These are phyloP conservation scores for Pangasianodon hypophthalmus DNA, from an alignment of 2,113 vertebrate genomes.

Conservation along the genomic window DNA sequence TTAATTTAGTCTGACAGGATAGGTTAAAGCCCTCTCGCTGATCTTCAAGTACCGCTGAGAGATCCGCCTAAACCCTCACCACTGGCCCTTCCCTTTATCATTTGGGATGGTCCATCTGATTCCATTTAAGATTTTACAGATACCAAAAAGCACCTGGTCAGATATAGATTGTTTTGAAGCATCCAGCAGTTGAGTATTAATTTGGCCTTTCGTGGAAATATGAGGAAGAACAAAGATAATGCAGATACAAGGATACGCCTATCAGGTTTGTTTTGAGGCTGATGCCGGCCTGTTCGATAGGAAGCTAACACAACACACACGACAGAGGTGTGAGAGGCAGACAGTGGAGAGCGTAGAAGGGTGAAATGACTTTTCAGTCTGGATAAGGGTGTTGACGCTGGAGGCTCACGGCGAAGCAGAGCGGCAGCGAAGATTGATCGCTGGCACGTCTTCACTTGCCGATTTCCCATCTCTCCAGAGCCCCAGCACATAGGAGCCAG, in stretches of 20 bases:
- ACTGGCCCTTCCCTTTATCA: conserved; percentile 3
- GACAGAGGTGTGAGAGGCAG: conserved; percentile 41
- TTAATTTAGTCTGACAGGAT: conserved; percentile 76
- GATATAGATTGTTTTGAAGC: conserved; percentile 4
- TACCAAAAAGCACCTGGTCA: conserved; percentile 6
- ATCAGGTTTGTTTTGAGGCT: neutral
- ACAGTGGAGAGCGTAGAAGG: conserved; percentile 30
- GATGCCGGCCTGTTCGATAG: conserved; percentile 10
- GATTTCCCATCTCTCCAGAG: conserved; percentile 57
- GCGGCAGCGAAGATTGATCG: conserved; percentile 67
- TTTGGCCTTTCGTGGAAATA: neutral
- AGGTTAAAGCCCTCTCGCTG: conserved; percentile 72
- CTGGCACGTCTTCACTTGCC: conserved; percentile 60
- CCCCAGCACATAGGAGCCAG: conserved; percentile 44
- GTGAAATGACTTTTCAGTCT: conserved; percentile 41
- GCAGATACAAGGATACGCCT: conserved; percentile 10
- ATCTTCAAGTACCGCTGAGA: conserved; percentile 64
- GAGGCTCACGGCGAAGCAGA: conserved; percentile 47
- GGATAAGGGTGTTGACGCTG: conserved; percentile 58
- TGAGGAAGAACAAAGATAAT: conserved; percentile 2
- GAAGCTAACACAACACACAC: conserved; percentile 40
- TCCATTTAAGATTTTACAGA: conserved; percentile 24
- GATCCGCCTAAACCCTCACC: conserved; percentile 56
- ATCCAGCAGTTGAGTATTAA: neutral
- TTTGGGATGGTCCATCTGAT: conserved; percentile 21